Base-by-base conservation (phyloP, 1,140 invertebrate genomes). In the Microplitis demolitor region DNA sequence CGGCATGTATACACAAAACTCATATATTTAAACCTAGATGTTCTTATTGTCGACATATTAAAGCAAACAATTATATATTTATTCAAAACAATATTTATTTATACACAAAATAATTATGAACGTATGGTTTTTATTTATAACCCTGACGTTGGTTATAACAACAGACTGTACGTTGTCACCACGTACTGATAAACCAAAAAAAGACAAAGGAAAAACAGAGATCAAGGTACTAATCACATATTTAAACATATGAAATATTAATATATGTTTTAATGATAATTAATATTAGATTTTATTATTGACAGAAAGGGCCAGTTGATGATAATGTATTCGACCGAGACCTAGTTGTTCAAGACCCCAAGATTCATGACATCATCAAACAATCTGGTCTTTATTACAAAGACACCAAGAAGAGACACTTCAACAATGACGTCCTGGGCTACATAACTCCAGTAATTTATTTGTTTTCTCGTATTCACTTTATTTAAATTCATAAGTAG, bases 401-500 rank as follows among this genome's bases (percentile, higher is more conserved):
- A 77, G 90, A 95, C 67, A 92, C 91, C 5, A 86, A 88, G 4
- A 76, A 87, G 0, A 90, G 90, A 76, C 89, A 90, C 77, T 94
- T 95, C 83, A 88, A 91, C 72, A 92, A 92, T 33, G 87, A 91
- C 13, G 91, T 94, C 31, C 86, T 98, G 37, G 96, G 94, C 67
- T 98, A 96, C 86, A 94, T 97, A 53, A 98, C 96, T 66, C 95
- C 96, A 35, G 96, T 97, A 89, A 31, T 66, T 77, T 69, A 50
- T 8, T 53, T 5, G 31, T 66, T 14, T 66, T 70, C 16, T 45
- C 70, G 24, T 24, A 24, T 24, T 24, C 2, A 24, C n/a, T 66
- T 51, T 56, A 58, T 54, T 72, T 71, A 75, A 66, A 31, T 74
- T 33, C 64, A 74, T 68, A 54, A n/a, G 64, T 45, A 34, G 72